Evolutionary conservation across 2,113 vertebrate species (phyloP).

Genomic region (Pygoscelis adeliae): DNA sequence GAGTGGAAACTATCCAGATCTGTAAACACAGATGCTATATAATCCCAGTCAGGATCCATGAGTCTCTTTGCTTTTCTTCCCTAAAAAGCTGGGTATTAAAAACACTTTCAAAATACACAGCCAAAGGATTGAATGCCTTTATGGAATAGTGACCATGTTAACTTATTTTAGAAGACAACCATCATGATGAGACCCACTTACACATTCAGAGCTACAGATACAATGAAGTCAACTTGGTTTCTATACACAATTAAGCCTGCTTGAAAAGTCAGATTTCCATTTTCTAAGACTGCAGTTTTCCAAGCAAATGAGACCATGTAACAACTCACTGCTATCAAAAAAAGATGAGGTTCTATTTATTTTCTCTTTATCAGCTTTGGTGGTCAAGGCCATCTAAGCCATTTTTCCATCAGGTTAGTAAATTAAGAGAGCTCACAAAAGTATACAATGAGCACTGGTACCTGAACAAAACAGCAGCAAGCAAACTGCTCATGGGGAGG

Average conservation of each 20-base stretch:
- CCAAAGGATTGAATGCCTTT: background rate
- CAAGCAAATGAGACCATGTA: background rate
- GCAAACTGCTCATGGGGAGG: fast-evolving
- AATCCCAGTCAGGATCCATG: background rate
- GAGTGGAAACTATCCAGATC: background rate
- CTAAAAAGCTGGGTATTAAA: background rate
- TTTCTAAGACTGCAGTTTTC: background rate
- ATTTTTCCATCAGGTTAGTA: background rate
- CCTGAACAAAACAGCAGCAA: background rate
- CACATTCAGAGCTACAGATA: background rate
- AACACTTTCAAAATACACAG: background rate
- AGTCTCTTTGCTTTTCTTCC: background rate
- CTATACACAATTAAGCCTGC: background rate
- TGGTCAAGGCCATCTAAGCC: background rate
- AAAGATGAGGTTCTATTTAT: background rate
- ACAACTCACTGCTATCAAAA: background rate
- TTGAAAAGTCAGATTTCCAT: background rate
- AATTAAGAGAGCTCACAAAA: background rate
- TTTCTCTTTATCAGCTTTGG: background rate
- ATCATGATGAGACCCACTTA: background rate
- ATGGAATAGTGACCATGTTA: background rate
- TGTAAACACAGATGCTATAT: background rate
- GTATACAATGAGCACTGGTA: background rate
- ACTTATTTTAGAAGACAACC: background rate
- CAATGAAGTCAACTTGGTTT: background rate